A percentile compares a stretch with the other conserved stretches of the same genome.
These are phyloP conservation scores for Taenaris catops DNA, from an alignment of 2,888 invertebrate species.

Conservation along the genomic window DNA sequence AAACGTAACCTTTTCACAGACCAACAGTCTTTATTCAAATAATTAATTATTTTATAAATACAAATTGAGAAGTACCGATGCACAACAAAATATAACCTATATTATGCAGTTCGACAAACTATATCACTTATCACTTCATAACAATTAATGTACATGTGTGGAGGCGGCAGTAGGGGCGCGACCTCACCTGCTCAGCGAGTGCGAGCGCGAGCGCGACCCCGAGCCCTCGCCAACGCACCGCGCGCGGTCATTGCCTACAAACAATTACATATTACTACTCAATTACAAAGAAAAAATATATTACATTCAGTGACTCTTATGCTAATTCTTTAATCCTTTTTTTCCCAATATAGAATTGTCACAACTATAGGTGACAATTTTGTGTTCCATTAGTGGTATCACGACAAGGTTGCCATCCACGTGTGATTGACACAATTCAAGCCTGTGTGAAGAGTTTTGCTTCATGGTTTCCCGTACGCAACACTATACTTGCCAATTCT, in stretches of 20 bases:
- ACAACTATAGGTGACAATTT: too few relatives aligned
- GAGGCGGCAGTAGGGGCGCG: slow-evolving; percentile 25
- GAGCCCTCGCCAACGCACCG: slow-evolving; percentile 58
- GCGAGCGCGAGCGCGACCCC: slow-evolving; percentile 62
- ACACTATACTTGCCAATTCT: too few relatives aligned
- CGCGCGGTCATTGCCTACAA: slow-evolving; percentile 65
- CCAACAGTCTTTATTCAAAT: slow-evolving; percentile 74
- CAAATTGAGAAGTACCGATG: slow-evolving; percentile 78
- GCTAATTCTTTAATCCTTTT: too few relatives aligned
- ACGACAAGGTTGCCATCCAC: too few relatives aligned
- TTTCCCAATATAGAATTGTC: too few relatives aligned
- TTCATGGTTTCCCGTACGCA: too few relatives aligned
- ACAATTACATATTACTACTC: slow-evolving; percentile 22
- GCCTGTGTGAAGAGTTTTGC: too few relatives aligned
- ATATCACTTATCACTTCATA: slow-evolving; percentile 73
- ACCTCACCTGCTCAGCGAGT: slow-evolving; percentile 87
- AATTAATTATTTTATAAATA: slow-evolving; percentile 73
- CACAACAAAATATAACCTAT: slow-evolving; percentile 75
- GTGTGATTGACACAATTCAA: too few relatives aligned
- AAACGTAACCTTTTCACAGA: slow-evolving; percentile 42
- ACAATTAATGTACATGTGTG: slow-evolving; percentile 62
- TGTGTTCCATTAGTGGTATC: too few relatives aligned
- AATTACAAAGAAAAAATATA: background rate
- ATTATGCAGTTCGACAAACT: slow-evolving; percentile 68
- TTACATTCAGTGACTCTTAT: too few relatives aligned